Evolutionary conservation across 2,113 vertebrate genomes (phyloP).

Genomic region (Oreochromis aureus): DNA sequence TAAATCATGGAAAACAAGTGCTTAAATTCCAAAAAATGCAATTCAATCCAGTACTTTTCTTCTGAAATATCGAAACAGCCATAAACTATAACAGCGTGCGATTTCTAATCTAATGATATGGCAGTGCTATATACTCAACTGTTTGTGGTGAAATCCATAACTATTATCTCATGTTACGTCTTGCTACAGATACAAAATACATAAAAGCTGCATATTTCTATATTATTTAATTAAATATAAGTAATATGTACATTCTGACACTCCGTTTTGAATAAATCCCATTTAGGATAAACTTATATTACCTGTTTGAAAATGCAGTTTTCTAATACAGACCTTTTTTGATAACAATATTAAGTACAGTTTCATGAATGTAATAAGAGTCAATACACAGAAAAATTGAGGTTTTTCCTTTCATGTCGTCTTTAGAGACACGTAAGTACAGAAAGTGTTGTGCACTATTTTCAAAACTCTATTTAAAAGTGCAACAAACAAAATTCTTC

Average conservation of each 20-base stretch:
- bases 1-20: not conserved
- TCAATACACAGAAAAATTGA: not conserved
- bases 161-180: not conserved
- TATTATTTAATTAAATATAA: not conserved
- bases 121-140: not conserved
- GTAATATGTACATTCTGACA: not conserved
- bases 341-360: not conserved
- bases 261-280: not conserved
- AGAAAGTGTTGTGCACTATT: not conserved
- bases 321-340: not conserved
- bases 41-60: not conserved
- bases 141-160: not conserved
- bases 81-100: fast-evolving
- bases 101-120: not conserved
- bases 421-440: not conserved
- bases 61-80: not conserved
- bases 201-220: not conserved
- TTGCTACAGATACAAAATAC: not conserved
- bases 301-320: not conserved
- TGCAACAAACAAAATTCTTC: not conserved
- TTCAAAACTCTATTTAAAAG: not conserved
- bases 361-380: not conserved
- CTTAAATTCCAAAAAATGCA: not conserved
- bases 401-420: not conserved
- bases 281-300: not conserved